A percentile compares a stretch with the other conserved stretches of the same genome.
Evolutionary conservation across 2,888 invertebrate species (phyloP).

Genomic region (Pharmacophagus antenor): DNA sequence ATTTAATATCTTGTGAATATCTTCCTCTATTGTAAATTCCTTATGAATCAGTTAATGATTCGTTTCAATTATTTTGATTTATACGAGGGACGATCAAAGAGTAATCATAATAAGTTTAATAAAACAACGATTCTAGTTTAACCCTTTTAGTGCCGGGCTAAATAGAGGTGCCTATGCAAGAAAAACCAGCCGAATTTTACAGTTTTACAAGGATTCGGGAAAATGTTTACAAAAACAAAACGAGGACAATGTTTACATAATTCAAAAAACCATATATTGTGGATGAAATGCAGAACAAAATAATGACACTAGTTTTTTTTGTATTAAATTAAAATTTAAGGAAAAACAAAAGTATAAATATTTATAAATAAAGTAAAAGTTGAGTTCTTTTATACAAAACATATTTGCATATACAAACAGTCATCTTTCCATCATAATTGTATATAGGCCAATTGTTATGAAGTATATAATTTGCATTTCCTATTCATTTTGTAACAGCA

Average conservation of each 20-base stretch:
- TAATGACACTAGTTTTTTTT: not conserved
- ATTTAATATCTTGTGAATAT: no score
- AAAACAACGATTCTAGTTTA: no score
- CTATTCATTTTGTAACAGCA: not conserved
- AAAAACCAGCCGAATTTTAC: not conserved
- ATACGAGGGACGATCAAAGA: no score
- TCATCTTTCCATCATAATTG: not conserved
- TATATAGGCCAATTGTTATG: not conserved
- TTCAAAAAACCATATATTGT: not conserved
- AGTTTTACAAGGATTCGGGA: not conserved
- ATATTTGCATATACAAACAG: conserved; percentile 4
- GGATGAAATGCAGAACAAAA: not conserved
- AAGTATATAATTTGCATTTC: conserved; percentile 6
- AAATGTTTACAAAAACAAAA: conserved; percentile 2
- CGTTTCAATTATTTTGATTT: no score
- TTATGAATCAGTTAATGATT: no score
- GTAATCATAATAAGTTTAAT: no score
- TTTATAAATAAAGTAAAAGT: not conserved
- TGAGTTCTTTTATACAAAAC: not conserved
- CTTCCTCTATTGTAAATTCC: no score
- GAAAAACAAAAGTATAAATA: not conserved
- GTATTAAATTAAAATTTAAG: not conserved
- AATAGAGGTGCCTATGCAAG: not conserved
- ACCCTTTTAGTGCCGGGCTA: not conserved
- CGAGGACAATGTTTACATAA: conserved; percentile 1